Conservation (phyloP, 2,888 invertebrate genomes). For the Gandaritis pyraliata region DNA sequence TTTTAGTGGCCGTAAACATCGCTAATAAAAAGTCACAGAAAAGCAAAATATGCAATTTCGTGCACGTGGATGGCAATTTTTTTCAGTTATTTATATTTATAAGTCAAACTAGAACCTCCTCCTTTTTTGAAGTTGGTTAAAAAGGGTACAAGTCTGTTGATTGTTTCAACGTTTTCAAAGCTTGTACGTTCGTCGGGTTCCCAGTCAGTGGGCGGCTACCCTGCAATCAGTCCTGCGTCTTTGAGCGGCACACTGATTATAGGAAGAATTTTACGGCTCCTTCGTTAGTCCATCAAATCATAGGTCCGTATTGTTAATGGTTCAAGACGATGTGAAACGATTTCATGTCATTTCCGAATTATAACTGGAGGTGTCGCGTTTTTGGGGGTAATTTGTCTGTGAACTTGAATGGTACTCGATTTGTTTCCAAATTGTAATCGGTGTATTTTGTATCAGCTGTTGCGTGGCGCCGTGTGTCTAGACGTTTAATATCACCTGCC, state of each 20-base stretch:
- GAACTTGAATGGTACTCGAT: conserved; percentile 46
- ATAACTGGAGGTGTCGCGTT: conserved; percentile 50
- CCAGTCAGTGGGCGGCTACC: conserved; percentile 75
- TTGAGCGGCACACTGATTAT: conserved; percentile 74
- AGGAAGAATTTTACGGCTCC: conserved; percentile 74
- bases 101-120: no score
- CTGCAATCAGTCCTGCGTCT: conserved; percentile 71
- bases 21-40: no score
- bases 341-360: conserved; percentile 74
- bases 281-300: conserved; percentile 81
- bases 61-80: no score
- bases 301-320: conserved; percentile 70
- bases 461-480: conserved; percentile 50
- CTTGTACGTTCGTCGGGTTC: conserved; percentile 55
- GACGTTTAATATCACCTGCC: conserved; percentile 50
- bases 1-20: no score
- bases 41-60: no score
- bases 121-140: no score
- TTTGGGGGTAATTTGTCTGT: conserved; percentile 69
- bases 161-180: conserved; percentile 56
- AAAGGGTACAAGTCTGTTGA: conserved; percentile 43
- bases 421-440: conserved; percentile 34
- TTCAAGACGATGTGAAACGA: conserved; percentile 63
- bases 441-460: conserved; percentile 48
- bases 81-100: no score